Evolutionary conservation across 1,140 invertebrate species (phyloP).

Genomic region (Apolygus lucorum): DNA sequence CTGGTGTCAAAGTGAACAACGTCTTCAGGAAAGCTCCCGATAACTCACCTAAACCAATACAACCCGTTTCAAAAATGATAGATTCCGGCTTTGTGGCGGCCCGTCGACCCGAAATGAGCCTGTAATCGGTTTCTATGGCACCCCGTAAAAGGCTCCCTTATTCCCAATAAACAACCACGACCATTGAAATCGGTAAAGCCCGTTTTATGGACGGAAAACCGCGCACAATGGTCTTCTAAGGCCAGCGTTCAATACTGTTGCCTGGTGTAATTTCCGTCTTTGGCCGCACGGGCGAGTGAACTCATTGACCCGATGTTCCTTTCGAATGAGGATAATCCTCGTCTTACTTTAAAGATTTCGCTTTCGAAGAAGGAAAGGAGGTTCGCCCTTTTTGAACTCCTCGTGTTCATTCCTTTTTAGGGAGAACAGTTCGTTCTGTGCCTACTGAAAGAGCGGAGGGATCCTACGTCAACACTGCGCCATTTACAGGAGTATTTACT

Average conservation of each 20-base stretch:
- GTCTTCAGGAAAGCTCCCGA: not conserved
- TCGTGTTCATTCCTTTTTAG: not conserved
- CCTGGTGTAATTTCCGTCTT: slow-evolving; percentile 10
- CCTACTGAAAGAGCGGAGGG: not conserved
- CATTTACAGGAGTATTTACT: not conserved
- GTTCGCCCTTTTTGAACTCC: not conserved
- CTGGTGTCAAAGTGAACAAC: slow-evolving; percentile 5
- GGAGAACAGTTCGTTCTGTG: too few relatives aligned
- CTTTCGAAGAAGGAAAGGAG: not conserved
- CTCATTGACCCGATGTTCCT: slow-evolving; percentile 8
- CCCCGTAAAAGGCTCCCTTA: not conserved
- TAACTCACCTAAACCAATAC: slow-evolving; percentile 3
- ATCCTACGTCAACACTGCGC: not conserved
- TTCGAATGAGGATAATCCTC: slow-evolving; percentile 1
- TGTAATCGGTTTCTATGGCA: not conserved
- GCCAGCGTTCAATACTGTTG: slow-evolving; percentile 1
- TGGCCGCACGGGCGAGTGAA: slow-evolving; percentile 6
- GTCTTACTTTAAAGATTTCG: not conserved
- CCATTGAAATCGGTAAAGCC: not conserved
- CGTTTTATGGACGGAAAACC: slow-evolving; percentile 12
- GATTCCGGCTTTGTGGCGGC: not conserved
- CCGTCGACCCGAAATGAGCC: slow-evolving; percentile 10
- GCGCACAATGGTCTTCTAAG: not conserved
- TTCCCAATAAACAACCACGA: not conserved
- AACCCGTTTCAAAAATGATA: not conserved